Evolutionary conservation across 2,888 invertebrate genomes (phyloP), one percentile per base, ranked within the genome.

Genomic region (Sussaba pulchella): DNA sequence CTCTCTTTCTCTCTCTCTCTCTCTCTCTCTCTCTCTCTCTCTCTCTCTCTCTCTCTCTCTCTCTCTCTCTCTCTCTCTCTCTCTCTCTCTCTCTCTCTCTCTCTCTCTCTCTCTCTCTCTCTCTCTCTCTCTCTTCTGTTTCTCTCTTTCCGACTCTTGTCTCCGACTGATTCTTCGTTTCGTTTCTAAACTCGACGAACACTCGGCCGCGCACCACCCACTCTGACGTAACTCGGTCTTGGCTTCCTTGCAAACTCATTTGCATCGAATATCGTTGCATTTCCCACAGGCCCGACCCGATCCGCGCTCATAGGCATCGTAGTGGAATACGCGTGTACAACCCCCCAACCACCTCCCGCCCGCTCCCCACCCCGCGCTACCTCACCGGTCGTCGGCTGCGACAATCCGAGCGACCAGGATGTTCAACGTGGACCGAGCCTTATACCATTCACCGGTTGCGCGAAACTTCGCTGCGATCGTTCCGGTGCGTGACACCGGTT

Each of bases 221-320:
- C 78, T 67, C 75, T 79, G 82, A 82, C 79, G 82, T 75, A 82
- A 79, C 72, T 78, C 24, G 64, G 47, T 54, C 64, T 50, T 45
- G 57, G 43, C 43, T 24, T 45, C 81, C 66, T n/a, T n/a, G 47
- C 26, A 45, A 17, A 66, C 80, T 82, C 80, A 82, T 82, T 82
- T 82, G 77, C 82, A 82, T 82, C 80, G 77, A 82, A 82, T 82
- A 80, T 80, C 63, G 79, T 72, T 61, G 82, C 76, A 82, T 80
- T 79, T 82, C 76, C 82, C 80, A 79, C n/a, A n/a, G n/a, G 70
- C 57, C 69, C 10, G 69, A n/a, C 17, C 41, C 10, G n/a, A 6
- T 43, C 39, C 6, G 67, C 41, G 10, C 57, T 43, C n/a, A 6
- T 21, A 39, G 12, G 3, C 21, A 21, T 6, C 6, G 31, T n/a